Conservation (phyloP, 1,140 invertebrate species). For the Mactra quadrangularis region DNA sequence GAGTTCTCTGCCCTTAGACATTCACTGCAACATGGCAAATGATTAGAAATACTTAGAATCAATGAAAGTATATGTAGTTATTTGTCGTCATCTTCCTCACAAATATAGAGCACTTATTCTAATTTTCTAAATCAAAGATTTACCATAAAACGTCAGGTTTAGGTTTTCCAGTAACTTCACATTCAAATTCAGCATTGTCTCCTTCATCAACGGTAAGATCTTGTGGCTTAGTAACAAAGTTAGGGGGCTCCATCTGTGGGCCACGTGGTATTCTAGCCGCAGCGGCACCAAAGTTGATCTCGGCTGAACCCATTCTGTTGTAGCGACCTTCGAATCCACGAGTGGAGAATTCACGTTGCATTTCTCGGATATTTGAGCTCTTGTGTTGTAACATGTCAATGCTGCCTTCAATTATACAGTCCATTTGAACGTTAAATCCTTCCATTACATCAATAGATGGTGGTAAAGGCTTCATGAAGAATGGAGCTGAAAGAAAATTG, state of each 20-base stretch:
- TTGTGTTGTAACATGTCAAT: conserved; percentile 71
- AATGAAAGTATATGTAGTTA: no score
- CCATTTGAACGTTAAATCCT: conserved; percentile 77
- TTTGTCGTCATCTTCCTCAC: no score
- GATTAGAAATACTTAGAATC: no score
- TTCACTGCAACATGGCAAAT: no score
- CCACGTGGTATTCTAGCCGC: conserved; percentile 12
- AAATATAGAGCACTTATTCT: no score
- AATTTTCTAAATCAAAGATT: no score
- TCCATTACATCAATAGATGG: conserved; percentile 79
- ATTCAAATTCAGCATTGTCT: conserved; percentile 71
- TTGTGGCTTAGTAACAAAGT: conserved; percentile 66
- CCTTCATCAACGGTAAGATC: conserved; percentile 69
- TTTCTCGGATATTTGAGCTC: conserved; percentile 58
- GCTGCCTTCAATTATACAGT: conserved; percentile 78
- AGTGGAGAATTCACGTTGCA: conserved; percentile 66
- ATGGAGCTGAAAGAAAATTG: conserved; percentile 74
- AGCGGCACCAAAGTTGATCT: conserved; percentile 6
- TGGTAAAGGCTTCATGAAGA: conserved; percentile 81
- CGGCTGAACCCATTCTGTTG: conserved; percentile 60
- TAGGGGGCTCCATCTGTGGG: conserved; percentile 52
- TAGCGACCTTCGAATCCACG: conserved; percentile 77
- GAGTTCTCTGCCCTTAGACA: no score
- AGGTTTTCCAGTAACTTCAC: conserved; percentile 65
- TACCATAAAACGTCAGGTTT: conserved; percentile 70